Base-by-base conservation (phyloP, 53 echinoderm and acorn worm genomes). In the Apostichopus leukothele region DNA sequence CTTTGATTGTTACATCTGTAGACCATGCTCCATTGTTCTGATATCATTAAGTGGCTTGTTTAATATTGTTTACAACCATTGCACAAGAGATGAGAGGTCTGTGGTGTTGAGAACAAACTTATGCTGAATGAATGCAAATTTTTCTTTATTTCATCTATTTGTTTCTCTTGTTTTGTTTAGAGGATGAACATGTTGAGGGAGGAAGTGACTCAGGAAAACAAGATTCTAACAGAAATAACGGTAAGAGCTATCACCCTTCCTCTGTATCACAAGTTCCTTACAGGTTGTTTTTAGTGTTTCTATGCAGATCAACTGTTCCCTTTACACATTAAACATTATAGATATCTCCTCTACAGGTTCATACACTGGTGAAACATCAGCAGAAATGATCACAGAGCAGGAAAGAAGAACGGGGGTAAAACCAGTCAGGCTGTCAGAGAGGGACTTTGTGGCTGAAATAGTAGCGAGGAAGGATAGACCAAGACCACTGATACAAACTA, bases 401-500 rank as follows among this genome's bases (percentile, higher is more conserved):
- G 91, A 14, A 63, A 88, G 67, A 60, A 85, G 85, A 12, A 60
- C 21, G n/a, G 63, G 63, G 14, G 77, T 86, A 53, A 91, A 91
- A 51, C 83, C 93, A 4, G 91, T 83, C 85, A 89, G 91, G 86
- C 92, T 95, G 89, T 91, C 95, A 3, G 95, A 95, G 27, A 91
- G 93, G 76, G 95, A 95, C 52, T 95, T 95, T 80, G 93, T 95
- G 26, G 95, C 95, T 22, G 95, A 95, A 75, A 79, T 95, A 79
- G 92, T 90, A 54, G 93, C 95, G 7, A 92, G 95, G 55, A 95
- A 95, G 74, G 95, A 95, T 73, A 92, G 93, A 5, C 86, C 90
- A 51, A 73, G 89, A 53, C 88, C 88, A 4, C 16, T 53, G 4
- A 8, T 75, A 22, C 63, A 85, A 51, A 67, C 26, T 1, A 11